Base-by-base conservation (phyloP, 2,888 invertebrate genomes). In the Amblyjoppa proteus region DNA sequence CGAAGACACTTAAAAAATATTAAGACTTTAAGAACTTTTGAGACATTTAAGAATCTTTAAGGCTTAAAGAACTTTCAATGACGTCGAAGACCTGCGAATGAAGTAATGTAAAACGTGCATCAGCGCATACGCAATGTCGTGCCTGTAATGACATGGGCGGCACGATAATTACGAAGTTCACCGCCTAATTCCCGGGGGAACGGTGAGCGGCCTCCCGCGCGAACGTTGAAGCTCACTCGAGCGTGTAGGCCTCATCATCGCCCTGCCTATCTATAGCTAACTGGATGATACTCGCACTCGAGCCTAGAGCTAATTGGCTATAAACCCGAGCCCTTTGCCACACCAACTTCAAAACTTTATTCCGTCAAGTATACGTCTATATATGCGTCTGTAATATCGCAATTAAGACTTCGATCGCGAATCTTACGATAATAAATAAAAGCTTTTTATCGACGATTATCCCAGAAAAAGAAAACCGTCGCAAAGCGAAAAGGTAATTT, bases 141-240 rank as follows among this genome's bases (percentile, higher is more conserved):
- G 49, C 11, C 34, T 45, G 41, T 78, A 53, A 58, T 69, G 56
- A 56, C 49, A 51, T 25, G 58, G 68, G 76, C n/a, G 69, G 45
- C 45, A 69, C 69, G 41, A 25, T 78, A 69, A 78, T 78, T 78
- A 78, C 58, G 45, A 78, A 78, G 78, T 78, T 78, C 69, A 58
- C 45, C 28, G 61, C 31, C 61, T 69, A 58, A 78, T 78, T 78
- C 58, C 20, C 69, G 34, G 58, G 58, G 25, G n/a, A 69, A 77
- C 77, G 68, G 41, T 31, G 58, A 61, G 34, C 53, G 51, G 69
- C n/a, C 53, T 41, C 53, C 66, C 68, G 69, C n/a, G 68, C 34
- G n/a, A 71, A 56, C 34, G 73, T 73, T 53, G 56, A 73, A 56
- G 34, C 53, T 56, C 53, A n/a, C 34, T 56, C n/a, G 53, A 38